Evolutionary conservation across 2,797 vertebrate species (phyloP), one percentile per base, ranked within the genome.

Genomic region (Cichlasoma orientale): DNA sequence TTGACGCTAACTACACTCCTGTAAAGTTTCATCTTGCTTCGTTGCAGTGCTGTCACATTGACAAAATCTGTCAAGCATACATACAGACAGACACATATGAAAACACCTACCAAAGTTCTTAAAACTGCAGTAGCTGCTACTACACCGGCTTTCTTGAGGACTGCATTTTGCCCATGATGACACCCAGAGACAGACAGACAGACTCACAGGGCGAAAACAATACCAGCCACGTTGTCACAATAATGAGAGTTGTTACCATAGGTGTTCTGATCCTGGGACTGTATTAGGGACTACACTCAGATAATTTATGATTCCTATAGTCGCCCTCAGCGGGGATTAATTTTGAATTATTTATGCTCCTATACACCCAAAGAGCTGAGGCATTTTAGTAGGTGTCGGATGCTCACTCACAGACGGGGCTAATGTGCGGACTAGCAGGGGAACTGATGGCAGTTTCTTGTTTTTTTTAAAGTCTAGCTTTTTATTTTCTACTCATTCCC

Each of bases 341-440:
- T 97, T 97, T 95, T 99, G 95, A 98, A 99, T 99, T 98, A 99
- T 99, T 98, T 98, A 99, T 99, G 96, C 97, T 96, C 95, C 96
- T 96, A 96, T 97, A 96, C 95, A 95, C 88, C 94, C 96, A 95
- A 93, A 94, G 96, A 98, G 97, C 96, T 96, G 96, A 97, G 97
- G 97, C 97, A 97, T 99, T 98, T 98, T 97, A 97, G 97, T 96
- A 96, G 97, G 97, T 97, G 96, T 98, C 95, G 97, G 96, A 95
- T 95, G 95, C 95, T 98, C 96, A 95, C 95, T 97, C 97, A 96
- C 94, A 96, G 97, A 96, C 94, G 95, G 95, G 88, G 91, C 90
- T 94, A 94, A 93, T 93, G 91, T 89, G 95, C 95, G 94, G 93
- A 95, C 96, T 96, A 97, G 96, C 97, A 96, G 95, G 95, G 97